Evolutionary conservation across 2,888 invertebrate species (phyloP).

Genomic region (Camptogramma bilineatum): DNA sequence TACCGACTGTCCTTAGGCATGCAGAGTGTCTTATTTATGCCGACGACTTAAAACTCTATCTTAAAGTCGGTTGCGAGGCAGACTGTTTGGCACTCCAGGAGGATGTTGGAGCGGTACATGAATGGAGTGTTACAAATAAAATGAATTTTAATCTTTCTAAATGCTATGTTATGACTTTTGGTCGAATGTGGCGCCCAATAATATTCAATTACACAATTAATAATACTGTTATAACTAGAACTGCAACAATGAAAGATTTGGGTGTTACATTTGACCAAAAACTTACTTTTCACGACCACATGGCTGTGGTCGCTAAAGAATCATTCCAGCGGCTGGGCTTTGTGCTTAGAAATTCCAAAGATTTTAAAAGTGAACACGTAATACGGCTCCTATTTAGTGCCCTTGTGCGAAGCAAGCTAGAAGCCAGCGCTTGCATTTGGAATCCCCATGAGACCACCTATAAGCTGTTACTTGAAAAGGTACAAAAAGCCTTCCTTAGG

Average conservation of each 20-base stretch:
- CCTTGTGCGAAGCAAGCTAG: neutral
- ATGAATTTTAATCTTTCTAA: constrained; percentile 5
- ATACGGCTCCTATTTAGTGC: neutral
- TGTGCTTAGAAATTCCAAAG: neutral
- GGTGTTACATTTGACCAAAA: constrained; percentile 7
- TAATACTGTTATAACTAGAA: neutral
- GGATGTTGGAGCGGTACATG: constrained; percentile 1
- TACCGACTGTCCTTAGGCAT: neutral
- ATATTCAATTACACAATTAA: neutral
- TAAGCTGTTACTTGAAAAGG: neutral
- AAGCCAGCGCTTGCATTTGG: neutral
- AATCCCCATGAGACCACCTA: neutral
- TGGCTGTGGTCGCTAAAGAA: neutral
- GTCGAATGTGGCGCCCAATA: constrained; percentile 5
- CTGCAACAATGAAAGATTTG: neutral
- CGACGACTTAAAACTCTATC: neutral
- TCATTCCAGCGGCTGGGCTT: neutral
- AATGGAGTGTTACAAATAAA: neutral
- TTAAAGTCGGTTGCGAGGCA: too few species aligned
- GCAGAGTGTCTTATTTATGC: neutral
- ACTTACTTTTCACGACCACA: neutral
- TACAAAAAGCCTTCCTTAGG: constrained; percentile 5
- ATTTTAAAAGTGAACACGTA: neutral
- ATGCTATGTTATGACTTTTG: constrained; percentile 8
- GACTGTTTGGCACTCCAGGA: neutral